Base-by-base conservation (phyloP, 2,113 vertebrate genomes). In the Formicarius rufipectus region DNA sequence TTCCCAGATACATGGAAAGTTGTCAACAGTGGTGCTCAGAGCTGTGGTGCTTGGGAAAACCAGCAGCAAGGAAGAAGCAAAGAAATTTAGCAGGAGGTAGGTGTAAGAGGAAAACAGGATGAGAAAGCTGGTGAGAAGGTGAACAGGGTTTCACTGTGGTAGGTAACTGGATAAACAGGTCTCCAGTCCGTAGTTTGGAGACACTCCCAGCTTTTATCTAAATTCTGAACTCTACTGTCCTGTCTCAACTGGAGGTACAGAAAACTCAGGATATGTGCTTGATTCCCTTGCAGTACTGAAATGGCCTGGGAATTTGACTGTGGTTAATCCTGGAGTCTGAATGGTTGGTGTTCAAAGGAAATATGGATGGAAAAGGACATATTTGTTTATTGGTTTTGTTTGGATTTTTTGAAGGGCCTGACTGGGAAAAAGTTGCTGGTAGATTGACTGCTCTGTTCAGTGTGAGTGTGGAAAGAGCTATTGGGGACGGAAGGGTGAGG, bases 81-180 rank as follows among this genome's bases (percentile, higher is more conserved):
- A n/a, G 40, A 33, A 71, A 25, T 19, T 10, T 8, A 22, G n/a
- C 52, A 63, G 12, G 7, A 74, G 45, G 5, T 69, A 33, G 9
- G 19, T 83, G 28, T 50, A 45, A 74, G 31, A 35, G 8, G 31
- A 75, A 78, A 78, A 77, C 4, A 42, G 39, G 47, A 33, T 59
- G 35, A 81, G 68, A 78, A 83, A 11, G 21, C 12, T 62, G 42
- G 7, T 30, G 40, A 55, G 59, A 81, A 49, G 22, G 17, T 73
- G 40, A 24, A 60, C 25, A 42, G 28, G 8, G 15, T 85, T 94
- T 79, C 49, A 31, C 37, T 71, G 17, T 31, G 11, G 4, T 55
- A 55, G 23, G 27, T 84, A 44, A 81, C 64, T 75, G 68, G 80
- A 81, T 90, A 78, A 92, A 80, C 84, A 87, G 53, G 74, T 82